A percentile compares a stretch with the other conserved stretches of the same genome.
phyloP scores from a whole-genome alignment of 2,113 vertebrate genomes.

The Serranochromis macrocephalus region DNA sequence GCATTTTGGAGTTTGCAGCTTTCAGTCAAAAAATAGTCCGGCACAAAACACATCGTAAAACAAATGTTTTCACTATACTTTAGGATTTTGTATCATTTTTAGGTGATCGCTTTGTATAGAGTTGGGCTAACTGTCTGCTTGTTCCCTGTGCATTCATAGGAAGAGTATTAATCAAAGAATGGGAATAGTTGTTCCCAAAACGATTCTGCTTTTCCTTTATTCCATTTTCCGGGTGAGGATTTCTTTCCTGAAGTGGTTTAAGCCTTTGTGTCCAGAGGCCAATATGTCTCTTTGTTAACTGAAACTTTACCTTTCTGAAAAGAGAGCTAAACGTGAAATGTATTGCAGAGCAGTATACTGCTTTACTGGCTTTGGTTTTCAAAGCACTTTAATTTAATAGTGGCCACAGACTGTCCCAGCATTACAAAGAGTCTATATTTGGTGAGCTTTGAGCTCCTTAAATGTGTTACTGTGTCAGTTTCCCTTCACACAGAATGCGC shows the following conservation, averaged over 20 bases:
- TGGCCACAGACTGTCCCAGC: neutral
- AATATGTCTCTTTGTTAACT: neutral
- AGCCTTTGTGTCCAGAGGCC: neutral
- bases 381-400: neutral
- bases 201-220: neutral
- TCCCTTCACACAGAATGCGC: neutral
- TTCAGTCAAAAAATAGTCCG: neutral
- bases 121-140: neutral
- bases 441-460: neutral
- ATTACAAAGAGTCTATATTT: neutral
- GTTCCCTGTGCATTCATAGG: neutral
- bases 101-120: rapidly evolving
- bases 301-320: neutral
- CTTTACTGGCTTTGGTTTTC: neutral
- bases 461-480: neutral
- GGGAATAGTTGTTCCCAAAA: neutral
- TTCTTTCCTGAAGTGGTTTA: neutral
- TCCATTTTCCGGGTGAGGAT: neutral
- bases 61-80: neutral
- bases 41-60: rapidly evolving
- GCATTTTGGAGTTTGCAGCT: neutral
- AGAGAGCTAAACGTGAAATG: neutral
- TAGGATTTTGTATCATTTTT: neutral
- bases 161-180: neutral
- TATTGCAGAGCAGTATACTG: neutral